These are phyloP conservation scores for Clarias gariepinus DNA, from an alignment of 2,113 vertebrate species.

Conservation along the genomic window DNA sequence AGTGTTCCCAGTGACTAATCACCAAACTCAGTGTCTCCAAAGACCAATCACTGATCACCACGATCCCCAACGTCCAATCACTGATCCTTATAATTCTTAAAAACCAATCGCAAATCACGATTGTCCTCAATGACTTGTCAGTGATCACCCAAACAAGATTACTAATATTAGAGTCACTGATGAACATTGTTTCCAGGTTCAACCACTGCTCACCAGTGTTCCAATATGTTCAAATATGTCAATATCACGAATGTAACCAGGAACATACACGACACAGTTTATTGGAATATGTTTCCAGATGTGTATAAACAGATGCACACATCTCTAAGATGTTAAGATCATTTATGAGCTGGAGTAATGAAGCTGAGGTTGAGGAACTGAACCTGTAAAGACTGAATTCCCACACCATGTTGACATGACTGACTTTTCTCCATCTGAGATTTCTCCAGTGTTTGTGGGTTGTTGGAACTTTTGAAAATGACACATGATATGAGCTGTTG, in stretches of 20 bases:
- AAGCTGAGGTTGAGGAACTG: not conserved
- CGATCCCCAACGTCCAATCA: not conserved
- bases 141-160: not conserved
- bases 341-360: not conserved
- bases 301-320: not conserved
- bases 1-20: not conserved
- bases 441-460: not conserved
- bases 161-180: no score
- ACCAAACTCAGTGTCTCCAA: no score
- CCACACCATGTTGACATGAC: not conserved
- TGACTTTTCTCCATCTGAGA: not conserved
- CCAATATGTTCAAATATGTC: no score
- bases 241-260: not conserved
- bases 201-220: not conserved
- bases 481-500: not conserved
- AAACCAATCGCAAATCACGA: not conserved
- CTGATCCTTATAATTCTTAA: not conserved
- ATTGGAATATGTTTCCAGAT: not conserved
- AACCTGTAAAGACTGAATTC: not conserved
- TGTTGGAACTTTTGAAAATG: not conserved
- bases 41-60: not conserved
- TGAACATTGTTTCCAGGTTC: not conserved
- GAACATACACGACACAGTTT: not conserved
- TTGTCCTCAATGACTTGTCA: not conserved
- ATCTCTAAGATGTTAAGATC: not conserved